Evolutionary conservation across 2,113 vertebrate species (phyloP), one percentile per base, ranked within the genome.

Genomic region (Rhineura floridana): DNA sequence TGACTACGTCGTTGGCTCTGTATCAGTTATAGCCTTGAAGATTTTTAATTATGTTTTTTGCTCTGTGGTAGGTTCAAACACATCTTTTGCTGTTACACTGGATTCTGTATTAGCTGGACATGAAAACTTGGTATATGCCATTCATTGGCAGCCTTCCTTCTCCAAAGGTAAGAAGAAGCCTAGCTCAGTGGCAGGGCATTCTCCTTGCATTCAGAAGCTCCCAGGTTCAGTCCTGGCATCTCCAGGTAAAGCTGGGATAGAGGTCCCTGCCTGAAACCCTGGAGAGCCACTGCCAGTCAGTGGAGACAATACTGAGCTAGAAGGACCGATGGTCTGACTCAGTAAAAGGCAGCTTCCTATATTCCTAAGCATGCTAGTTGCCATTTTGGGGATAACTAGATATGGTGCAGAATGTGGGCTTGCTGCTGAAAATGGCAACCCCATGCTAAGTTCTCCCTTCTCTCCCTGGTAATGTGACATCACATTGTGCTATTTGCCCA

Each of bases 21-120:
- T 59, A 15, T 78, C 30, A 59, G 55, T 81, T 59, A 86, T 88
- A 87, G 36, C 15, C 88, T 93, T 89, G 90, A 91, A 62, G 88
- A 84, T 84, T 52, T 36, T 81, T 92, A 86, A 69, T 4, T 94
- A 10, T 86, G 92, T 79, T 93, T 73, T 96, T 90, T 90, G 76
- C 69, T 95, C 87, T 96, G 23, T 96, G 93, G 1, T 87, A 98
- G 97, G 88, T 81, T 42, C 76, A 77, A 92, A 93, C 82, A 91
- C 85, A 36, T 95, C 91, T 21, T 99, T 97, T 80, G 98, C 98
- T 0, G 91, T 98, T 94, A 97, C 96, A 81, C 95, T 99, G 94
- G 99, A 99, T 94, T 98, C 98, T 0, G 98, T 99, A 5, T 94
- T 99, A 93, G 98, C 98, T 88, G 98, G 99, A 81, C 99, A 99